Percentiles rank a stretch among this genome's conserved stretches.
These are phyloP conservation scores for Eubucco bourcierii DNA, from an alignment of 2,113 vertebrate genomes.

Conservation along the genomic window DNA sequence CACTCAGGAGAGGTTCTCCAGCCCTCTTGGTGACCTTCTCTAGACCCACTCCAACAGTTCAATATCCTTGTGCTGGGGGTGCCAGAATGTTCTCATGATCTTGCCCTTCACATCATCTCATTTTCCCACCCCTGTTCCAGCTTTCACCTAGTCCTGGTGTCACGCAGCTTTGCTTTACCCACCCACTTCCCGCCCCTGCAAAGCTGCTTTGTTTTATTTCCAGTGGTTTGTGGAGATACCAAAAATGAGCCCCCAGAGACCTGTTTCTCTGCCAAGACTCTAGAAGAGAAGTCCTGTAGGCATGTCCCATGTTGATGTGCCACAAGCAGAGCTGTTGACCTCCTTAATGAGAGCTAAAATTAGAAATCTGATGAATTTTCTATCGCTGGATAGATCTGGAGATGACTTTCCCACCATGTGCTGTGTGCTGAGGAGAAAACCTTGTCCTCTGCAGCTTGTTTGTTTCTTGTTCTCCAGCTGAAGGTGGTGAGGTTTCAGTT, in stretches of 20 bases:
- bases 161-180: background rate
- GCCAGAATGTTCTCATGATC: too few species aligned
- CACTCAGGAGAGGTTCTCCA: too few species aligned
- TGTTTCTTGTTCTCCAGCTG: background rate
- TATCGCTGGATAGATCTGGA: background rate
- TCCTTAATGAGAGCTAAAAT: background rate
- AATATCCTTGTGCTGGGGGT: too few species aligned
- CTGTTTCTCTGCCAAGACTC: too few species aligned
- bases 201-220: background rate
- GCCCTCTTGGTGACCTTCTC: too few species aligned
- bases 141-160: background rate
- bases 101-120: too few species aligned
- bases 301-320: background rate
- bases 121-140: background rate
- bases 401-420: background rate
- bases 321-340: background rate
- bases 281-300: background rate
- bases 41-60: too few species aligned
- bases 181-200: background rate
- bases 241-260: background rate
- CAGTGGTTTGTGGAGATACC: background rate
- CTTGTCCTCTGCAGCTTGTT: background rate
- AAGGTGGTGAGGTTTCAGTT: background rate
- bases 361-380: background rate
- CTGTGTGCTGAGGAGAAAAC: background rate